phyloP scores from a whole-genome alignment of 2,113 vertebrate species.

The Pangasianodon hypophthalmus region DNA sequence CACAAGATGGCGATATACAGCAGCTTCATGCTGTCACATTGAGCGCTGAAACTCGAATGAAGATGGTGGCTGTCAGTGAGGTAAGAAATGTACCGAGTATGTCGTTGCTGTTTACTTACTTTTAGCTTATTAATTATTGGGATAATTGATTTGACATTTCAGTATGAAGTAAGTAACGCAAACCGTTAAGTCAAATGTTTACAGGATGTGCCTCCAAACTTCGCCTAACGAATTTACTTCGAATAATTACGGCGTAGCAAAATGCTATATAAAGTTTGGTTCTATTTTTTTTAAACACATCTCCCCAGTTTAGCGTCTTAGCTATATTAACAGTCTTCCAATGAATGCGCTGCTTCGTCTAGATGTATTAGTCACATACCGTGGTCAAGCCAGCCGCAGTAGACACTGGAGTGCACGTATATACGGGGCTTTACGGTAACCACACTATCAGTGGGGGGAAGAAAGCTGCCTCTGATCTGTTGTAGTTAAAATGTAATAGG shows the following conservation, averaged over 20 bases:
- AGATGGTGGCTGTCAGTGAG: constrained; percentile 16
- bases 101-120: no score
- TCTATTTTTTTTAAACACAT: not conserved
- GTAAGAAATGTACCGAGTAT: not conserved
- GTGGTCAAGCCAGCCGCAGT: not conserved
- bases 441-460: not conserved
- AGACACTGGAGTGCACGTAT: not conserved
- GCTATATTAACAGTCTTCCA: not conserved
- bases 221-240: not conserved
- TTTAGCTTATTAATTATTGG: not conserved
- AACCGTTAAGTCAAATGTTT: not conserved
- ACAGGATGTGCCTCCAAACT: not conserved
- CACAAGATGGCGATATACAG: constrained; percentile 37
- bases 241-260: not conserved
- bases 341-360: not conserved
- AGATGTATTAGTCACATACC: not conserved
- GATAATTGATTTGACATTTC: not conserved
- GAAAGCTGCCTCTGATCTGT: not conserved
- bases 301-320: not conserved
- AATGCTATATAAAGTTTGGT: not conserved
- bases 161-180: not conserved
- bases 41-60: not conserved
- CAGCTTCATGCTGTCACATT: not conserved
- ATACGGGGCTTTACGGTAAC: not conserved
- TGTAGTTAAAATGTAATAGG: not conserved